phyloP scores from a whole-genome alignment of 2,888 invertebrate species.

The Cecidostiba fungosa region DNA sequence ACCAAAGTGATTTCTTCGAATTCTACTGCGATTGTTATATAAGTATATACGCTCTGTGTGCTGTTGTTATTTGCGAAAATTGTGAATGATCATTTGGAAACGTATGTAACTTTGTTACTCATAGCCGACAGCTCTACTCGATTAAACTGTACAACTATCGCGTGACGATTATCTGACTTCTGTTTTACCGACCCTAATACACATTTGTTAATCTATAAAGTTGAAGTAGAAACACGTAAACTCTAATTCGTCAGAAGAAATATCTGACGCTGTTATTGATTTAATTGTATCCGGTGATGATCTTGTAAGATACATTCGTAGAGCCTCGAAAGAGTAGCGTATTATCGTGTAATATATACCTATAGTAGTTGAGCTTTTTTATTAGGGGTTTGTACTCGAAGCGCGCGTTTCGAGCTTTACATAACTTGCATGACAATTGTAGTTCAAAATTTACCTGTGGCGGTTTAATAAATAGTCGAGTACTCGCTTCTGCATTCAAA shows the following conservation, averaged over 20 bases:
- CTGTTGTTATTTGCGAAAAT: background rate
- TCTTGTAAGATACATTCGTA: background rate
- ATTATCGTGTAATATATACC: background rate
- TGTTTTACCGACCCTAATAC: too few relatives aligned
- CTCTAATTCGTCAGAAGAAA: too few relatives aligned
- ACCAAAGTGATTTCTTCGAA: background rate
- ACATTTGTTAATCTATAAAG: too few relatives aligned
- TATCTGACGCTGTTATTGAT: background rate
- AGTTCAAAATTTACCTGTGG: background rate
- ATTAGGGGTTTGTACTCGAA: slow-evolving; percentile 63
- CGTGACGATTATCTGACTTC: too few relatives aligned
- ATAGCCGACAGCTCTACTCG: too few relatives aligned
- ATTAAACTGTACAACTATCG: too few relatives aligned
- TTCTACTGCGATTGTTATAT: background rate
- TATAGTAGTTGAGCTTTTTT: slow-evolving; percentile 17
- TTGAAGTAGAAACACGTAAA: background rate
- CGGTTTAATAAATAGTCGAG: slow-evolving; percentile 36
- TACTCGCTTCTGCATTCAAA: slow-evolving; percentile 44
- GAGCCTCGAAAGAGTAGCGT: background rate
- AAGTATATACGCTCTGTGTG: background rate
- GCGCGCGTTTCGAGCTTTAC: slow-evolving; percentile 62
- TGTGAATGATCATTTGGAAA: too few relatives aligned
- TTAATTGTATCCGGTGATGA: background rate
- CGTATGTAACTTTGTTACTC: too few relatives aligned
- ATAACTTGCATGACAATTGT: slow-evolving; percentile 54